Base-by-base conservation (phyloP, 2,888 invertebrate species). In the Flexamia atlantica region DNA sequence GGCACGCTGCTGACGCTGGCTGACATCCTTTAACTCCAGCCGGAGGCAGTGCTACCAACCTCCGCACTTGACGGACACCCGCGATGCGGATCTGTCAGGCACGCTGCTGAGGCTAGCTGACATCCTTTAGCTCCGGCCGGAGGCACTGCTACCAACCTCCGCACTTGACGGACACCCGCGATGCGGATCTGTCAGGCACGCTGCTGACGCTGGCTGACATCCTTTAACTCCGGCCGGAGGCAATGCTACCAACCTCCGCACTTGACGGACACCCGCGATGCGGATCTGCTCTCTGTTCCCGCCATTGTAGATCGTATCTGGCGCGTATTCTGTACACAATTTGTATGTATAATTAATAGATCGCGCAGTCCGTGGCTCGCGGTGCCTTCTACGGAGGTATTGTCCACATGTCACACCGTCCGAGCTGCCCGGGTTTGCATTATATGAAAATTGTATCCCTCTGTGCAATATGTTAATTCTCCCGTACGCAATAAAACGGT, bases 311-410 rank as follows among this genome's bases (percentile, higher is more conserved):
- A 70, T 70, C 36, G 2, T 70, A 70, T 70, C 70, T 36, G 36
- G 70, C 40, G n/a, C 70, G 68, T 28, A 32, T 32, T 28, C 30
- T 68, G 32, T 68, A 70, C 23, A 70, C 70, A 70, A 70, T 70
- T 70, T 70, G 70, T 70, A 70, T 70, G 70, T 70, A 70, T 70
- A 70, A 70, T 70, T 70, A 70, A 70, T 70, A 70, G 36, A 36
- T 40, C 40, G 70, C 70, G 9, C 36, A 1, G 68, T 28, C 5
- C 17, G 68, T 32, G 17, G 68, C n/a, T 23, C n/a, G 70, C 70
- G 70, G 70, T 23, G n/a, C 70, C 70, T 70, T 70, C 1, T 70
- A 70, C 12, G 70, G 70, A 25, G 10, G 32, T 36, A 70, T 70
- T 70, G 70, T 70, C 10, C 40, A 1, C 36, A 17, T 30, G 68